These are phyloP conservation scores for Lytechinus pictus DNA, from an alignment of 35 echinoderm and acorn worm genomes.

Conservation along the genomic window DNA sequence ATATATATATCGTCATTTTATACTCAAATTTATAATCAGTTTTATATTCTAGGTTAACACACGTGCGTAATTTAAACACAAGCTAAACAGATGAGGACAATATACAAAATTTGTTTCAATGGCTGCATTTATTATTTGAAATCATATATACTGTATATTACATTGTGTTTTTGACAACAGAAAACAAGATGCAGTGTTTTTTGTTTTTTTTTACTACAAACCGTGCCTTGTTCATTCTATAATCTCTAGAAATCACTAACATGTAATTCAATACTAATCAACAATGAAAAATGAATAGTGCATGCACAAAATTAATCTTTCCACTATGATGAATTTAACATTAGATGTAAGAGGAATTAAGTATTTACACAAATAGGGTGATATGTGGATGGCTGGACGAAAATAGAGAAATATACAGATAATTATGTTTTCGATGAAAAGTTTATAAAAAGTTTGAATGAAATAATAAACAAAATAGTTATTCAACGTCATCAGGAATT, in stretches of 20 bases:
- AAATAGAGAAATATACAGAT: not conserved
- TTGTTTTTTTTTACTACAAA: too few relatives aligned
- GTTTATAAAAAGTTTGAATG: not conserved
- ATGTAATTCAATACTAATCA: not conserved
- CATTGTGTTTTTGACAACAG: not conserved
- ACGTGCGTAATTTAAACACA: too few relatives aligned
- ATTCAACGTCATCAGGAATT: too few relatives aligned
- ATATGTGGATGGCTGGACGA: not conserved
- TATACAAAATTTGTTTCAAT: not conserved
- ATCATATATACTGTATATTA: not conserved
- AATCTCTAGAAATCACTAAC: not conserved
- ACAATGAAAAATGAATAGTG: not conserved
- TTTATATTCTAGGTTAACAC: too few relatives aligned
- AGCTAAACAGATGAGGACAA: not conserved
- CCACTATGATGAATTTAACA: not conserved
- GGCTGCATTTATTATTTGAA: slow-evolving; percentile 19
- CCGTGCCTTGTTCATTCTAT: too few relatives aligned
- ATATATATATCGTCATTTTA: too few relatives aligned
- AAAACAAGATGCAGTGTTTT: not conserved
- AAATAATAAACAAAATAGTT: not conserved
- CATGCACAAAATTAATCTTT: not conserved
- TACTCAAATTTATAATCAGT: too few relatives aligned
- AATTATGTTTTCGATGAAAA: not conserved
- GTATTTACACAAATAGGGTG: not conserved
- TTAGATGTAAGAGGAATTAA: not conserved